Percentiles rank a stretch among this genome's conserved stretches.
Evolutionary conservation across 1,140 invertebrate species (phyloP).

Genomic region (Dreissena polymorpha): DNA sequence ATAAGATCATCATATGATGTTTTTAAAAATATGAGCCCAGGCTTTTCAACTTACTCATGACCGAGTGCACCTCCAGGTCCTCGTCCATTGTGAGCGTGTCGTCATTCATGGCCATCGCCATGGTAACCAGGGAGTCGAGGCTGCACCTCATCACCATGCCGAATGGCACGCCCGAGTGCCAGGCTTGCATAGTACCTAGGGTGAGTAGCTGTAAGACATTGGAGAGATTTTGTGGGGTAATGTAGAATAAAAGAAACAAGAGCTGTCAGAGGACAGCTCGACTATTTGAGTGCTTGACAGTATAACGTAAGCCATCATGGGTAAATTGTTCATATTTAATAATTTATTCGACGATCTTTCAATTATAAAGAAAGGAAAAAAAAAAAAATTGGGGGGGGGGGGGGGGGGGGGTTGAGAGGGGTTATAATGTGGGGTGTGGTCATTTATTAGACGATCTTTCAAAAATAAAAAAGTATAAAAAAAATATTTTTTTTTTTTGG

Average conservation of each 20-base stretch:
- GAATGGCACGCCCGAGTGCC: conserved; percentile 72
- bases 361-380: background rate
- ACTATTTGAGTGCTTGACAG: no score
- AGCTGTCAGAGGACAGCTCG: no score
- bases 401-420: no score
- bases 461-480: no score
- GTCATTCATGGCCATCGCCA: conserved; percentile 69
- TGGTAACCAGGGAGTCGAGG: conserved; percentile 59
- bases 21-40: background rate
- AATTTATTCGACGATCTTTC: background rate
- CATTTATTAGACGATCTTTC: no score
- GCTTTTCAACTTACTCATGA: conserved; percentile 61
- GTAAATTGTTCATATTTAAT: no score
- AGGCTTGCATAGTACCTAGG: conserved; percentile 69
- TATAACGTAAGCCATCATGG: no score
- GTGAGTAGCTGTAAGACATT: conserved; percentile 63
- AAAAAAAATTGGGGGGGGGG: no score
- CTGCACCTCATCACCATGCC: conserved; percentile 72
- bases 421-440: no score
- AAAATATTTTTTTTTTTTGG: background rate
- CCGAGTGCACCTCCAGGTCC: conserved; percentile 62
- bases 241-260: no score
- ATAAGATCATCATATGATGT: background rate
- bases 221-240: background rate
- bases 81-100: conserved; percentile 66